A percentile compares a stretch with the other conserved stretches of the same genome.
Conservation (phyloP, 2,113 vertebrate genomes). For the Trochalopteron elliotii region DNA sequence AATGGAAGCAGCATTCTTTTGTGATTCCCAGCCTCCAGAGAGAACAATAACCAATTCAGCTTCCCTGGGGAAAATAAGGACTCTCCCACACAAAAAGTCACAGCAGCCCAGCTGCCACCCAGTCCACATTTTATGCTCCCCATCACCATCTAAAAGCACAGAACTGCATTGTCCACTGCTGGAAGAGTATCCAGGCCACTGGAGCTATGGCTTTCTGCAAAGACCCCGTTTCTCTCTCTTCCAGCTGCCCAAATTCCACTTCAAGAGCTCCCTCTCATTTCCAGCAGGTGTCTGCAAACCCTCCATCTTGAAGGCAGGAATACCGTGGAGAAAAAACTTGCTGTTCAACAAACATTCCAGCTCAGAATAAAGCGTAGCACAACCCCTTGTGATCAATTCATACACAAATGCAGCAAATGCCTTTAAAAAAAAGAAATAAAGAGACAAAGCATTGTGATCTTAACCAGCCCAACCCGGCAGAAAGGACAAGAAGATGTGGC, state of each 20-base stretch:
- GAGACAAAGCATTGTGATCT: not conserved
- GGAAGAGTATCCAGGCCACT: not conserved
- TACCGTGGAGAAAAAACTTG: not conserved
- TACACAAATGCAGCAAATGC: not conserved
- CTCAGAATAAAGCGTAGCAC: not conserved
- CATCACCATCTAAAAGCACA: not conserved
- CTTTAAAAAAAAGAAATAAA: not conserved
- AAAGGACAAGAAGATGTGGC: not conserved
- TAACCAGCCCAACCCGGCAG: not conserved
- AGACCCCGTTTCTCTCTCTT: not conserved
- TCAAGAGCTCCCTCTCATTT: not conserved
- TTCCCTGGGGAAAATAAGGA: not conserved
- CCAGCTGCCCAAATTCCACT: not conserved
- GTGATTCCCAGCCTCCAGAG: not conserved
- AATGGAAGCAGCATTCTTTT: not conserved
- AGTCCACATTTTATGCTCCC: not conserved
- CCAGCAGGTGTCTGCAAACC: not conserved
- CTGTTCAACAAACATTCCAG: not conserved
- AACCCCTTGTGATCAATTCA: not conserved
- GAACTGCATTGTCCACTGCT: not conserved
- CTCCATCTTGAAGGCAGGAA: not conserved
- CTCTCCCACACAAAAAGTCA: not conserved
- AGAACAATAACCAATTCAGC: not conserved
- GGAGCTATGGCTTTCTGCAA: not conserved
- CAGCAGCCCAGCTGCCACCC: not conserved